phyloP scores from a whole-genome alignment of 2,888 invertebrate species.

The Saturnia japonica region DNA sequence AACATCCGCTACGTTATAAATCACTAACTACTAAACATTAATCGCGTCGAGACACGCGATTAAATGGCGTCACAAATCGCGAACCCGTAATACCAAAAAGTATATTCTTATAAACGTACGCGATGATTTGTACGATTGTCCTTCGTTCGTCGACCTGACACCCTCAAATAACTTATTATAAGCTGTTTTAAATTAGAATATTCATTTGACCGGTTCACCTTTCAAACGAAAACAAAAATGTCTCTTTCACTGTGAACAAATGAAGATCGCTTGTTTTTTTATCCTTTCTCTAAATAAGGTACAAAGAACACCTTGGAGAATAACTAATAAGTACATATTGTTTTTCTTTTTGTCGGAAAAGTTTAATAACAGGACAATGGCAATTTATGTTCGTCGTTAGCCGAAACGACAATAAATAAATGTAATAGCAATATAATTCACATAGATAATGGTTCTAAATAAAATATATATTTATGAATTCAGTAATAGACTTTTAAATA shows the following conservation, averaged over 20 bases:
- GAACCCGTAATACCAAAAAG: conserved; percentile 30
- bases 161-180: conserved; percentile 50
- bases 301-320: neutral
- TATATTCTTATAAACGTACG: conserved; percentile 47
- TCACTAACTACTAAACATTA: conserved; percentile 50
- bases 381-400: neutral
- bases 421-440: neutral
- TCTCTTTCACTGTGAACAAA: conserved; percentile 32
- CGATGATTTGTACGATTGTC: conserved; percentile 59
- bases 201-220: conserved; percentile 44
- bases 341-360: conserved; percentile 1
- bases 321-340: neutral
- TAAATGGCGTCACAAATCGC: conserved; percentile 51
- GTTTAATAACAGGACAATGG: neutral
- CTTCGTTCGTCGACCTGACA: conserved; percentile 62
- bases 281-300: conserved; percentile 25
- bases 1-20: conserved; percentile 36
- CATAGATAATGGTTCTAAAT: neutral
- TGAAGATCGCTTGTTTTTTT: conserved; percentile 32
- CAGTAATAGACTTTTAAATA: neutral
- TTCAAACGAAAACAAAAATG: conserved; percentile 20
- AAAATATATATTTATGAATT: neutral
- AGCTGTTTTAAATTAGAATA: conserved; percentile 69
- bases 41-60: conserved; percentile 53
- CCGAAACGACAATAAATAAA: neutral